Evolutionary conservation across 2,113 vertebrate species (phyloP).

Genomic region (Bubalus kerabau): DNA sequence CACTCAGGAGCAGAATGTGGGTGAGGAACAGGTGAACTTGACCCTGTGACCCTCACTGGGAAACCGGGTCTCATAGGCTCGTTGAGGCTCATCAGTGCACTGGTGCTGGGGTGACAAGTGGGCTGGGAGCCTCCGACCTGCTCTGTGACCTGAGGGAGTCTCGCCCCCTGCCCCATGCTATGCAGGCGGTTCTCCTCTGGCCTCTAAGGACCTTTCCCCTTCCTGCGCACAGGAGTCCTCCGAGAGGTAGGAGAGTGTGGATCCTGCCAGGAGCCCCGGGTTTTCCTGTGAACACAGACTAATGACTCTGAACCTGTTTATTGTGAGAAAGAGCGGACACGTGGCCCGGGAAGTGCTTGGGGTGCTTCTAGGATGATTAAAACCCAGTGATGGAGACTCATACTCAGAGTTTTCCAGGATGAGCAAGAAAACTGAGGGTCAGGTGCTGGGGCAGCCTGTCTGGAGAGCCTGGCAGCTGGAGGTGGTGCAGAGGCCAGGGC

Average conservation of each 20-base stretch:
- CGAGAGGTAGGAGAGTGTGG: neutral
- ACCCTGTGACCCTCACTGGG: neutral
- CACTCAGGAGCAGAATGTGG: neutral
- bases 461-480: neutral
- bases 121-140: neutral
- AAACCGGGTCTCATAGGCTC: neutral
- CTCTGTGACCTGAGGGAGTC: neutral
- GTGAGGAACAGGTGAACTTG: neutral
- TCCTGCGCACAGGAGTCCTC: neutral
- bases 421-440: neutral
- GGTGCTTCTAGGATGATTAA: neutral
- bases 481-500: no score
- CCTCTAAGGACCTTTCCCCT: neutral
- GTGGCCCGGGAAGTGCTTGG: neutral
- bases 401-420: neutral
- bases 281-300: neutral
- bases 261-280: neutral
- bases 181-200: no score
- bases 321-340: neutral
- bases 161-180: neutral
- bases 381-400: neutral
- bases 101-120: neutral
- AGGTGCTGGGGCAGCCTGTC: neutral
- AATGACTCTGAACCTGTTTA: neutral
- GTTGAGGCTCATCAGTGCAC: accelerated